Evolutionary conservation across 2,888 invertebrate species (phyloP).

Genomic region (Suillia variegata): DNA sequence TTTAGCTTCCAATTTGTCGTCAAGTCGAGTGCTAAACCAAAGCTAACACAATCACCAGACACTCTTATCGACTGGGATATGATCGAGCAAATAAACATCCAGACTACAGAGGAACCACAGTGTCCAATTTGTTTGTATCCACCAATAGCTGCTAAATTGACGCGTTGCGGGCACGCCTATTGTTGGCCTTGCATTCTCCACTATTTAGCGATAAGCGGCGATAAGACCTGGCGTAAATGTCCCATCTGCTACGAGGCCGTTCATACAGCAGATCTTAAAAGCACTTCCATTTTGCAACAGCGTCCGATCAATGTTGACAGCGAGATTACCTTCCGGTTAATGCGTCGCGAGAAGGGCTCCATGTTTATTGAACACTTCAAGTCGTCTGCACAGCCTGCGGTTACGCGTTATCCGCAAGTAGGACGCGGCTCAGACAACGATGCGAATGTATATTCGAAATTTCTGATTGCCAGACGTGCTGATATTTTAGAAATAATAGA

Average conservation of each 20-base stretch:
- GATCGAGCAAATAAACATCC: constrained; percentile 86
- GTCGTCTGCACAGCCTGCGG: constrained; percentile 7
- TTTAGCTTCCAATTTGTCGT: constrained; percentile 94
- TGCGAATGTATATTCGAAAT: constrained; percentile 67
- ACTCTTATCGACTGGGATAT: constrained; percentile 87
- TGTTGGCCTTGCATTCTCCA: constrained; percentile 96
- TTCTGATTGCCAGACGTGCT: constrained; percentile 72
- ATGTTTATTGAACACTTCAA: constrained; percentile 51
- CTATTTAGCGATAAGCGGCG: constrained; percentile 84
- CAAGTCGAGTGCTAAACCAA: constrained; percentile 75
- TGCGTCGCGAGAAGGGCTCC: constrained; percentile 78
- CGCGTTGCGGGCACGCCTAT: constrained; percentile 92
- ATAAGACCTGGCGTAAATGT: constrained; percentile 82
- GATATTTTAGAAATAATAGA: constrained; percentile 76
- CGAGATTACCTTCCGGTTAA: constrained; percentile 77
- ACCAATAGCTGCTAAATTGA: constrained; percentile 88
- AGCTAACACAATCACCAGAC: constrained; percentile 81
- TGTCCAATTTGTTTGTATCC: constrained; percentile 93
- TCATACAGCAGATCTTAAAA: constrained; percentile 80
- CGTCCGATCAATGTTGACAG: constrained; percentile 65
- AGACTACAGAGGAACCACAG: constrained; percentile 70
- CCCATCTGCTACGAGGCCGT: constrained; percentile 91
- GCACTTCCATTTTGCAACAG: constrained; percentile 64
- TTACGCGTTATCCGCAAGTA: constrained; percentile 57
- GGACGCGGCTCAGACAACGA: constrained; percentile 63